Conservation (phyloP, 2,797 vertebrate genomes). For the Capromys pilorides region DNA sequence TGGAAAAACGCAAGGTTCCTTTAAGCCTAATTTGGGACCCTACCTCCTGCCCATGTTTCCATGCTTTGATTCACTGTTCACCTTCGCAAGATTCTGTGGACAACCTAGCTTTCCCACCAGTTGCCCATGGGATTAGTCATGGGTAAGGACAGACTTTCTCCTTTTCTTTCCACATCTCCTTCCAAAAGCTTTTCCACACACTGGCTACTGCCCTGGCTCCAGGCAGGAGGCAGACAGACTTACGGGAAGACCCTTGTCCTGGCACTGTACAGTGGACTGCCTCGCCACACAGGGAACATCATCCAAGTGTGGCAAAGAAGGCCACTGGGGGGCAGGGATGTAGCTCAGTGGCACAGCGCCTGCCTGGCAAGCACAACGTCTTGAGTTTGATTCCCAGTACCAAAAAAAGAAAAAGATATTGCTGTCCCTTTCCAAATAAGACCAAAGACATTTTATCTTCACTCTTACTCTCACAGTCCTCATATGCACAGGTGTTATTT, state of each 20-base stretch:
- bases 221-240: accelerated
- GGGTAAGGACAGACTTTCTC: not conserved
- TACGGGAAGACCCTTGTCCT: not conserved
- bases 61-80: not conserved
- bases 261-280: accelerated
- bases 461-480: not conserved
- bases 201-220: not conserved
- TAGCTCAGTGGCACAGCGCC: too few species aligned
- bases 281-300: not conserved
- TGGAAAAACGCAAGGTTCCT: not conserved
- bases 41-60: not conserved
- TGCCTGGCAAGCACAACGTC: too few species aligned
- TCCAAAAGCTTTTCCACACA: not conserved
- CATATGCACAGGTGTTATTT: not conserved
- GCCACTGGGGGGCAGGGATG: too few species aligned
- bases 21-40: not conserved
- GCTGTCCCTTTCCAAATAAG: not conserved
- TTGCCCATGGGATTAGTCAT: not conserved
- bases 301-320: not conserved
- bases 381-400: too few species aligned
- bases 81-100: not conserved
- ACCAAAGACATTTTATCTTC: not conserved
- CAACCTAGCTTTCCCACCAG: not conserved
- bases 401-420: not conserved
- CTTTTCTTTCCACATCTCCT: not conserved